Base-by-base conservation (phyloP, 2,888 invertebrate genomes). In the Brachyptera risi region DNA sequence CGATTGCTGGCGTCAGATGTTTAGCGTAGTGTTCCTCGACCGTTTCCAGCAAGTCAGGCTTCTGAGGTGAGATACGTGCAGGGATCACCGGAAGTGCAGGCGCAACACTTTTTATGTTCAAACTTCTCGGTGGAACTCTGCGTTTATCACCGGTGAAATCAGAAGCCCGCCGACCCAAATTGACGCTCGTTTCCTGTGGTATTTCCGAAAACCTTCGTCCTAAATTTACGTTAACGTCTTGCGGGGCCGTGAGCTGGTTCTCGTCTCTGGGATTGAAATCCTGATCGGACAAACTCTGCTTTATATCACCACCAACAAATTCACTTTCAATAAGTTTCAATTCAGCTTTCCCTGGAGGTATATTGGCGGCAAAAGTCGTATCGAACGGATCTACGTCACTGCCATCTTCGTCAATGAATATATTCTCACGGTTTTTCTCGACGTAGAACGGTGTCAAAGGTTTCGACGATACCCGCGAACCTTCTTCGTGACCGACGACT, bases 361-460 rank as follows among this genome's bases (percentile, higher is more conserved):
- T 83, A 70, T 88, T 86, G 19, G 72, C 69, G 0, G 90, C 90
- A 68, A 90, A 88, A 0, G 92, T 90, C 0, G 94, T 94, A 71
- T 94, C 94, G 72, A 94, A 94, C 0, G 93, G 93, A 77, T 92
- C 92, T 7, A 65, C 60, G 56, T 69, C 67, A 9, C 62, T 59
- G 23, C 77, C 78, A 71, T 54, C 54, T 44, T 44, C 19, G 54
- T 35, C 35, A 2, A 37, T 11, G 19, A 54, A 54, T 11, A 35
- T 21, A 21, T 47, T 47, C 31, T 54, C 54, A 2, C 54, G 1
- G n/a, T 54, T 54, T 23, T 23, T 15, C 54, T 54, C 54, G 5
- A 54, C 54, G 73, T 91, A 91, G 70, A 90, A 91, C 0, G 92
- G 92, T 3, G 92, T 92, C 56, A 90, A 72, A 2, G 92, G 92